These are phyloP conservation scores for Hypercompe scribonia DNA, from an alignment of 2,888 invertebrate genomes.

Conservation along the genomic window DNA sequence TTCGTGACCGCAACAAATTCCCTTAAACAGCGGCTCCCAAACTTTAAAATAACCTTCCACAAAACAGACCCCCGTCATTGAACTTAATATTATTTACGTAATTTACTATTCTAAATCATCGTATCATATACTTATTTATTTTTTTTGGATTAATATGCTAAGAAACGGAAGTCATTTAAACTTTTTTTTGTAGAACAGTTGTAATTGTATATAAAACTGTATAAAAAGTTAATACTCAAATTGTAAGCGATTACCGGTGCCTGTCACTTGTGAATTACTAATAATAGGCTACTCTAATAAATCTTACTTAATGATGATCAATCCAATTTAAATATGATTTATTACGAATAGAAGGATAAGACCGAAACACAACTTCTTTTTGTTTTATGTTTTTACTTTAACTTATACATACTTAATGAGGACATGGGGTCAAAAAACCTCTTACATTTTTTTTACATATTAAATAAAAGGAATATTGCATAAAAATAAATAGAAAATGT, in stretches of 20 bases:
- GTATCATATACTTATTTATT: too few relatives aligned
- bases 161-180: background rate
- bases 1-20: conserved; percentile 42
- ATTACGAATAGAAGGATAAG: background rate
- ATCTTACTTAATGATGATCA: conserved; percentile 5
- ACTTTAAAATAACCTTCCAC: background rate
- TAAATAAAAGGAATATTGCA: too few relatives aligned
- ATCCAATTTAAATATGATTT: conserved; percentile 27
- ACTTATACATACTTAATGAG: background rate
- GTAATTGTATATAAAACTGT: too few relatives aligned
- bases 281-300: background rate
- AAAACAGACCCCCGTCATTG: background rate
- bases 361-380: background rate
- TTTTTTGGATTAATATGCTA: too few relatives aligned
- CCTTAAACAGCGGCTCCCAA: background rate
- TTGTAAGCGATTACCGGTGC: background rate
- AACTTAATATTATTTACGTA: background rate
- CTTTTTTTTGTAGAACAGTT: background rate
- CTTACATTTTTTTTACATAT: too few relatives aligned
- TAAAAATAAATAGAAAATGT: too few relatives aligned
- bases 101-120: background rate
- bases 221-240: background rate
- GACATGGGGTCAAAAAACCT: background rate
- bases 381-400: background rate
- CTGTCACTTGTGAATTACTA: background rate